Evolutionary conservation across 1,140 invertebrate genomes (phyloP).

Genomic region (Dolichoris vasculosae): DNA sequence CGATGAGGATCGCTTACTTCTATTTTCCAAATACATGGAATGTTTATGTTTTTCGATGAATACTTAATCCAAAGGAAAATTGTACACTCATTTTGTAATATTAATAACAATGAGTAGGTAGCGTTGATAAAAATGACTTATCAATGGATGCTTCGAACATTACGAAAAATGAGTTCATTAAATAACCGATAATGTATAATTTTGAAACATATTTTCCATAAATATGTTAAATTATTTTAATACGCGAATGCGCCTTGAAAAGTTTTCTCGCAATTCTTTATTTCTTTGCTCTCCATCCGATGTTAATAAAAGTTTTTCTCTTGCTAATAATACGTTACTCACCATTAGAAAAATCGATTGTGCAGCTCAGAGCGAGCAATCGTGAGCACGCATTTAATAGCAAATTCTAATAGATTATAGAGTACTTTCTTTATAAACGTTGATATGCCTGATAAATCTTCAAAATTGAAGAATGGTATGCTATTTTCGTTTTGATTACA

Average conservation of each 20-base stretch:
- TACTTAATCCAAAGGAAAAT: no score
- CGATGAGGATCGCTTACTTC: no score
- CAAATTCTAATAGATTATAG: slow-evolving; percentile 21
- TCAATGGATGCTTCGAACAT: no score
- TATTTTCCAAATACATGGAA: no score
- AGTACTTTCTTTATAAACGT: slow-evolving; percentile 13
- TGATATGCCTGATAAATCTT: slow-evolving; percentile 21
- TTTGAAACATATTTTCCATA: no score
- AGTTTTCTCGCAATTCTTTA: not conserved
- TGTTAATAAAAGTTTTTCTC: not conserved
- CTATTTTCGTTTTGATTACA: slow-evolving; percentile 17
- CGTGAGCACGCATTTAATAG: not conserved
- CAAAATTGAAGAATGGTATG: slow-evolving; percentile 20
- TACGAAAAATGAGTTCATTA: not conserved
- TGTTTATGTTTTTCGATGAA: no score
- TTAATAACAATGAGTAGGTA: no score
- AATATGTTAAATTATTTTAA: not conserved
- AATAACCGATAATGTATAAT: not conserved
- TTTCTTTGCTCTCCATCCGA: not conserved
- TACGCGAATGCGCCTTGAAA: not conserved
- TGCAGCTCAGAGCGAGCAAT: not conserved
- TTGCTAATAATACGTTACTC: not conserved
- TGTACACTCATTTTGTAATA: no score
- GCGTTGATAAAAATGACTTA: no score
- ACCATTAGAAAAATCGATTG: not conserved